Evolutionary conservation across 2,113 vertebrate species (phyloP), one percentile per base, ranked within the genome.

Genomic region (Crypturellus undulatus): DNA sequence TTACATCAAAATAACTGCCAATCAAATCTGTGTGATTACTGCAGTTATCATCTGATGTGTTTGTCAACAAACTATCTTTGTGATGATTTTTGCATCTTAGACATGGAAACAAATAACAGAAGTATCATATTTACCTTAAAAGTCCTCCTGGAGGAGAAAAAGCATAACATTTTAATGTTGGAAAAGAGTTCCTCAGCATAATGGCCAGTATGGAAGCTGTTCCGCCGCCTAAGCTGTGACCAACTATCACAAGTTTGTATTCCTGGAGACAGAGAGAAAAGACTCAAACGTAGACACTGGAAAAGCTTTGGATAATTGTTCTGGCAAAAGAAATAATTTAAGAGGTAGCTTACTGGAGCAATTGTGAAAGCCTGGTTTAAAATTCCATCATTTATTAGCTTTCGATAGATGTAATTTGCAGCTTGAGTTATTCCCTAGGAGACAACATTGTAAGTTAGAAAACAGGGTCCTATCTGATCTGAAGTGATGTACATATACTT

Each of bases 131-230:
- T 96, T 96, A 99, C 99, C 99, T 99, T 40, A 99, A 64, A 79
- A 99, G 98, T 30, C 99, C 99, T 86, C 99, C 98, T 96, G 99
- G 99, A 70, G 99, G 99, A 88, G 99, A 99, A 96, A 99, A 99
- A 6, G 99, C 97, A 0, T 99, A 99, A 68, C 99, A 99, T 73
- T 96, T 97, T 52, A 99, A 96, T 0, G 95, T 97, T 25, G 98
- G 99, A 96, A 98, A 99, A 36, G 98, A 83, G 24, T 88, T 97
- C 77, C 96, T 98, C 79, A 99, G 97, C 79, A 99, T 98, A 75
- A 99, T 93, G 0, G 99, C 98, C 75, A 99, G 79, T 58, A 99
- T 69, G 0, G 99, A 97, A 0, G 99, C 99, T 1, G 99, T 98
- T 21, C 99, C 99, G 0, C 98, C 99, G 0, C 99, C 99, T 94